Evolutionary conservation across 2,113 vertebrate genomes (phyloP).

Genomic region (Apodemus sylvaticus): DNA sequence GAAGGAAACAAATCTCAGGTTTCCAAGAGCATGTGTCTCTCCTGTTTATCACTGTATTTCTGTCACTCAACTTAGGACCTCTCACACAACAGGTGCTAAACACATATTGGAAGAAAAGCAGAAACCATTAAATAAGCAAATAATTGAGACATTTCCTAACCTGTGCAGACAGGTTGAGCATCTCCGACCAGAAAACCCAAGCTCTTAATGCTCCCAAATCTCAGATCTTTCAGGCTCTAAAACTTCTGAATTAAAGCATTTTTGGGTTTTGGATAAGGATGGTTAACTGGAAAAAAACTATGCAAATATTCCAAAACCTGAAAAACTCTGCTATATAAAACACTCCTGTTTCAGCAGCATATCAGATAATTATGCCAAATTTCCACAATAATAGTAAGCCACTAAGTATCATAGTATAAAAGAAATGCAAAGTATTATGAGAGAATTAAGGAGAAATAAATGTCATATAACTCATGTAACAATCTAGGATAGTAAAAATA

Average conservation of each 20-base stretch:
- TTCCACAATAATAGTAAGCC: not conserved
- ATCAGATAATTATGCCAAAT: not conserved
- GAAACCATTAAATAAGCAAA: not conserved
- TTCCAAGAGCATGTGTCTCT: not conserved
- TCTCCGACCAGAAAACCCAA: not conserved
- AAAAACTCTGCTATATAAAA: not conserved
- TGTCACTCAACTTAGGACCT: not conserved
- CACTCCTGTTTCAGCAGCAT: not conserved
- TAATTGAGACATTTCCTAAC: not conserved
- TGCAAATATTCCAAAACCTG: not conserved
- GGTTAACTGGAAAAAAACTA: not conserved
- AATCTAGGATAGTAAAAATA: not conserved
- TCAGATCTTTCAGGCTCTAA: not conserved
- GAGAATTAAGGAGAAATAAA: not conserved
- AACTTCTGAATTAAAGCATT: not conserved
- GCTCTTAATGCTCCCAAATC: not conserved
- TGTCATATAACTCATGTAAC: not conserved
- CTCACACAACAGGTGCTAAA: not conserved
- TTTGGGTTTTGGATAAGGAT: not conserved
- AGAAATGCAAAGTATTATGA: slow-evolving; percentile 3
- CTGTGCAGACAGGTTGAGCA: not conserved
- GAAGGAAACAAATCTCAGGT: not conserved
- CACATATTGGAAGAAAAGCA: not conserved
- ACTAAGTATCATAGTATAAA: not conserved
- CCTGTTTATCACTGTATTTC: not conserved